phyloP scores from a whole-genome alignment of 1,140 invertebrate genomes.

The Drosophila nebulosa region DNA sequence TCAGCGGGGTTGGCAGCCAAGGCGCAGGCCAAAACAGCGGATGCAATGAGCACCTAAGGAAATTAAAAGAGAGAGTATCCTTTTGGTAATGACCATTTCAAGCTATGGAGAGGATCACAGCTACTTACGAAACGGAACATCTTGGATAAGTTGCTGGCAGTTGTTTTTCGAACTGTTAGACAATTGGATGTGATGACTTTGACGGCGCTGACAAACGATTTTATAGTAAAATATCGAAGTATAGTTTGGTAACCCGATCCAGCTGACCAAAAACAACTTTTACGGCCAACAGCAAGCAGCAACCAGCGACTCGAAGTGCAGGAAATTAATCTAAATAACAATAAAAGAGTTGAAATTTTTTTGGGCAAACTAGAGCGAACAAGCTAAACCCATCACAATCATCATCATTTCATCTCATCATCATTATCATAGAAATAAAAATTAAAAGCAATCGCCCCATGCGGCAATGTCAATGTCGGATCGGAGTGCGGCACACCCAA shows the following conservation, averaged over 20 bases:
- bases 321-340: slow-evolving; percentile 75
- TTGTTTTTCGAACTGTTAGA: slow-evolving; percentile 41
- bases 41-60: slow-evolving; percentile 56
- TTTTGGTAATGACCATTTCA: no score
- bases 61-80: no score
- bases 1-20: slow-evolving; percentile 32
- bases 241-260: slow-evolving; percentile 29
- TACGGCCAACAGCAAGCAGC: slow-evolving; percentile 5
- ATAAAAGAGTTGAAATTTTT: slow-evolving; percentile 50
- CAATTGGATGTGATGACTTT: slow-evolving; percentile 53
- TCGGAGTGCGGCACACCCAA: slow-evolving; percentile 60
- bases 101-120: background rate
- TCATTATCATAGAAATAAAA: slow-evolving; percentile 17
- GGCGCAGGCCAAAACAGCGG: slow-evolving; percentile 58
- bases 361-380: slow-evolving; percentile 49
- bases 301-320: slow-evolving; percentile 16
- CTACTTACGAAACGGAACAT: slow-evolving; percentile 76
- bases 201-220: slow-evolving; percentile 29
- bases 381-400: slow-evolving; percentile 6
- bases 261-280: slow-evolving; percentile 23
- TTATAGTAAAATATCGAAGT: slow-evolving; percentile 58
- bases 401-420: background rate
- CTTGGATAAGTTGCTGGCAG: slow-evolving; percentile 23
- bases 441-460: slow-evolving; percentile 40
- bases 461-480: slow-evolving; percentile 52